phyloP scores from a whole-genome alignment of 2,113 vertebrate species.

The Nyctereutes procyonoides region DNA sequence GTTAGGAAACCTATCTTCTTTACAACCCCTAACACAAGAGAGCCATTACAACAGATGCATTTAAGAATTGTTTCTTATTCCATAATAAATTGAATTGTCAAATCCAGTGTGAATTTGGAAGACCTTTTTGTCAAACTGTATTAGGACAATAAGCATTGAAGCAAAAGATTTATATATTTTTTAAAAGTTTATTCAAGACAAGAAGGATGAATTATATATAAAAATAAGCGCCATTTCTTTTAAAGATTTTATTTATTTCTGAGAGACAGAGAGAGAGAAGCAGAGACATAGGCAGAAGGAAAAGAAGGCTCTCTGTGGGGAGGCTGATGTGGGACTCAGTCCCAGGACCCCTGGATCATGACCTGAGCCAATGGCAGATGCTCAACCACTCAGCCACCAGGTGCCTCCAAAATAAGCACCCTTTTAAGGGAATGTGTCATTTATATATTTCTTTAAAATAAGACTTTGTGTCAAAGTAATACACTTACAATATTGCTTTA shows the following conservation, averaged over 20 bases:
- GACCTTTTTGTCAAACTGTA: not conserved
- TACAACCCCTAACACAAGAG: not conserved
- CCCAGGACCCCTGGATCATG: too few species aligned
- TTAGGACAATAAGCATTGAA: not conserved
- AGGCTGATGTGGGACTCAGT: too few species aligned
- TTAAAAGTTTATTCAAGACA: not conserved
- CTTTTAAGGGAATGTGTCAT: not conserved
- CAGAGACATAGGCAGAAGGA: too few species aligned
- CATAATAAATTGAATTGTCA: constrained; percentile 4
- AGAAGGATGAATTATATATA: not conserved
- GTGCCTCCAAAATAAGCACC: not conserved
- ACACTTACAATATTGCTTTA: not conserved
- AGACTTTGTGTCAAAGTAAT: not conserved
- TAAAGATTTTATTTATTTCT: too few species aligned
- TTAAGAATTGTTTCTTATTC: not conserved
- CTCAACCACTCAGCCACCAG: too few species aligned
- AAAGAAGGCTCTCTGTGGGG: too few species aligned
- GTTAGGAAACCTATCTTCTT: not conserved
- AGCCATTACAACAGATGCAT: not conserved
- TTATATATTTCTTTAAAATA: not conserved
- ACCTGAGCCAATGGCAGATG: too few species aligned
- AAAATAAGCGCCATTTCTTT: not conserved
- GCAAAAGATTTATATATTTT: not conserved
- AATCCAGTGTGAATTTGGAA: not conserved
- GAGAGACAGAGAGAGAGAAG: too few species aligned